Base-by-base conservation (phyloP, 2,888 invertebrate species). In the Cenopis cana region DNA sequence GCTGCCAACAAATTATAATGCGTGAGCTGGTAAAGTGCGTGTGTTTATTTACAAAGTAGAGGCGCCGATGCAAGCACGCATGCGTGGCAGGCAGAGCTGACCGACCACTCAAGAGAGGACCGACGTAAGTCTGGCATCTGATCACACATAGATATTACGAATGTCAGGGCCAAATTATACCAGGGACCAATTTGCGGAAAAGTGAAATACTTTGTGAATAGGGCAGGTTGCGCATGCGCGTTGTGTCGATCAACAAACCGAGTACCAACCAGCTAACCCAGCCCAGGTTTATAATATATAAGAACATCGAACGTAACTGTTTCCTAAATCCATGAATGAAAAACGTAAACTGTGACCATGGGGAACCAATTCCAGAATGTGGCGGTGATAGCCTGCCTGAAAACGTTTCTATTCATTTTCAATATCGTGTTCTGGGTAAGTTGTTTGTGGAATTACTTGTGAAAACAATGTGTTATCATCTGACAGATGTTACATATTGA, bases 361-460 rank as follows among this genome's bases (percentile, higher is more conserved):
- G 95, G 95, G n/a, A 96, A 96, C 83, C 94, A 95, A 80, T 93
- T 96, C 76, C 95, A 96, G 86, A 96, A 95, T 76, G 95, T 95
- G 75, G 96, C 97, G 54, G 95, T 96, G 36, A 95, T 96, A 87
- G 95, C 96, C 75, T 97, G 96, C 86, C 95, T 97, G 90, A 97
- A 97, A 85, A 95, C 96, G 0, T 90, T 97, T 52, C 92, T 97
- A 74, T 96, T 97, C 94, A 89, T 96, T 67, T 97, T 97, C 91
- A 97, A 97, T 89, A 94, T 97, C 77, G 89, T 96, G 36, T 97
- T 97, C 89, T 97, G 96, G 97, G 97, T 97, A 89, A 95, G 96
- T 93, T 67, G 57, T 52, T 57, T 59, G 55, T 52, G 60, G 50
- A 57, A 18, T 69, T 56, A 18, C 46, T 38, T n/a, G 18, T 55